These are phyloP conservation scores for Sprattus sprattus DNA, from an alignment of 2,113 vertebrate species.

Conservation along the genomic window DNA sequence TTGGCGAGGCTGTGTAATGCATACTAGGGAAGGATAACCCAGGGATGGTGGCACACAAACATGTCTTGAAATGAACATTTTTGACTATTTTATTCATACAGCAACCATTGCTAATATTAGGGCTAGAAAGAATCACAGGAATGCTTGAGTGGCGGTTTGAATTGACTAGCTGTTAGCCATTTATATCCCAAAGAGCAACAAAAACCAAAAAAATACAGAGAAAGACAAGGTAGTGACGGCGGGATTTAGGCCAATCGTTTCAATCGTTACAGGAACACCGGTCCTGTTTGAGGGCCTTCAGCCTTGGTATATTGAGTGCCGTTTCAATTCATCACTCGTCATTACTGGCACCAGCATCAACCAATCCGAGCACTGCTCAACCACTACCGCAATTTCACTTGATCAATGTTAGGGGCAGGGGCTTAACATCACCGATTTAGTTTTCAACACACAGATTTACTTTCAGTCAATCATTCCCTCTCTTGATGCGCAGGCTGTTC, in stretches of 20 bases:
- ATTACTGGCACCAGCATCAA: neutral
- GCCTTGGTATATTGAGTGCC: conserved; percentile 29
- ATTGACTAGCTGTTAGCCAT: neutral
- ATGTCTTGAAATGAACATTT: neutral
- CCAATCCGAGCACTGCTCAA: neutral
- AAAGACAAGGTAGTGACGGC: conserved; percentile 16
- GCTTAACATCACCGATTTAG: neutral
- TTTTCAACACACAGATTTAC: neutral
- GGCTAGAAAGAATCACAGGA: neutral
- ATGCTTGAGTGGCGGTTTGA: neutral
- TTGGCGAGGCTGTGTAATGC: neutral
- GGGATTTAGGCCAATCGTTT: conserved; percentile 16
- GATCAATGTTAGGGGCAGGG: neutral
- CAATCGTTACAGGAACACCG: conserved; percentile 14
- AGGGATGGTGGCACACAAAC: neutral
- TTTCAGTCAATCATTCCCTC: neutral
- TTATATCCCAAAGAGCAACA: neutral
- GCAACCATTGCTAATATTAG: neutral
- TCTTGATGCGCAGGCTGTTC: neutral
- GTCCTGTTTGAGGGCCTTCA: neutral
- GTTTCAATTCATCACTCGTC: conserved; percentile 16
- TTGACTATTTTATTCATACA: neutral
- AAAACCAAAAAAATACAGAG: neutral
- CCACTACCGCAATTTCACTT: neutral
- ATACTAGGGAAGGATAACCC: neutral